Conservation (phyloP, 2,888 invertebrate genomes). For the Notocelia uddmanniana region DNA sequence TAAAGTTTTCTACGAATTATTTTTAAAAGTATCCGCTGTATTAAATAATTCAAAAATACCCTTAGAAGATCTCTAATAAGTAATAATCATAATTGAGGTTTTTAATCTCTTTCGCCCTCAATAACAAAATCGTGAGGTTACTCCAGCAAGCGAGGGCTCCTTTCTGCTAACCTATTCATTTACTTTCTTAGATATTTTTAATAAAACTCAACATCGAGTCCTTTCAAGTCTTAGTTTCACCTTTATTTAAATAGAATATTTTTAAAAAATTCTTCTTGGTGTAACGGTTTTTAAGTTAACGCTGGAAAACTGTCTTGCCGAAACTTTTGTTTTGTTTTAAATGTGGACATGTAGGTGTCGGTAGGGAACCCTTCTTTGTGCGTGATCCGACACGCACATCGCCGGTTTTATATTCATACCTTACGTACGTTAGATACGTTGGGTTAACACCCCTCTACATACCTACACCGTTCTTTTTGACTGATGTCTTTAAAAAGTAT, state of each 20-base stretch:
- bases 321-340: too few relatives aligned
- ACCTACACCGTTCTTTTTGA: neutral
- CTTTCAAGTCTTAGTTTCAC: neutral
- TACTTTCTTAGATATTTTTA: neutral
- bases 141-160: neutral
- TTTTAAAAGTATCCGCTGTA: neutral
- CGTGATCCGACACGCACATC: too few relatives aligned
- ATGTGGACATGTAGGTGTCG: too few relatives aligned
- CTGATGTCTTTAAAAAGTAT: neutral
- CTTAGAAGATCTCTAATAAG: neutral
- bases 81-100: neutral
- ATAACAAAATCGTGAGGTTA: neutral
- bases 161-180: neutral
- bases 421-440: too few relatives aligned
- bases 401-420: too few relatives aligned
- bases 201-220: neutral
- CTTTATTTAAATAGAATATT: neutral
- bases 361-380: too few relatives aligned
- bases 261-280: neutral
- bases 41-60: too few relatives aligned
- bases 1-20: too few relatives aligned
- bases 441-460: neutral
- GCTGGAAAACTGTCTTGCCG: too few relatives aligned
- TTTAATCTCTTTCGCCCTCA: neutral
- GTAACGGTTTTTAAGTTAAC: neutral